phyloP scores from a whole-genome alignment of 1,140 invertebrate genomes.

The Hyphantria cunea region DNA sequence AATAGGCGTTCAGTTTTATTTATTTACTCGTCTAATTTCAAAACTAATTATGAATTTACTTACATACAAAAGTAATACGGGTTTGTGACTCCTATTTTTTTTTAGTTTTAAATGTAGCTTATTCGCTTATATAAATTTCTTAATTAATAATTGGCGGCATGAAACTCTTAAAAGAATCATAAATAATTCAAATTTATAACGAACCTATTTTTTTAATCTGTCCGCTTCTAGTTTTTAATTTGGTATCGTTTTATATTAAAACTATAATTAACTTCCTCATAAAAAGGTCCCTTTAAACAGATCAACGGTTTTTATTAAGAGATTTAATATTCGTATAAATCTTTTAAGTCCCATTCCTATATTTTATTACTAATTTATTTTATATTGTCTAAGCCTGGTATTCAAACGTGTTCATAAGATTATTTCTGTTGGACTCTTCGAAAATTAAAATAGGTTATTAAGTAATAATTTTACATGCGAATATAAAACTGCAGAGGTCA shows the following conservation, averaged over 20 bases:
- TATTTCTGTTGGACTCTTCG: constrained; percentile 13
- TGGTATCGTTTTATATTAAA: constrained; percentile 65
- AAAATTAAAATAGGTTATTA: constrained; percentile 18
- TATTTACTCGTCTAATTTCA: too few relatives aligned
- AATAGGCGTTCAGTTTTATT: too few relatives aligned
- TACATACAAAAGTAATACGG: too few relatives aligned
- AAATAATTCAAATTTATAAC: constrained; percentile 75
- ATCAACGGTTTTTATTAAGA: constrained; percentile 55
- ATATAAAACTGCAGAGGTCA: constrained; percentile 3
- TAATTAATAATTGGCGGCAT: too few relatives aligned
- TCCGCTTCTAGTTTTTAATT: constrained; percentile 62
- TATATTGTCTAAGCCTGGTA: constrained; percentile 32
- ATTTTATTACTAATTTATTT: constrained; percentile 53
- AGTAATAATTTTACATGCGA: constrained; percentile 17
- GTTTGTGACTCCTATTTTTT: too few relatives aligned
- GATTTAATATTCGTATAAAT: constrained; percentile 59
- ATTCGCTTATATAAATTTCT: too few relatives aligned
- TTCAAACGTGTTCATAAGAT: constrained; percentile 14
- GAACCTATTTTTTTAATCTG: constrained; percentile 68
- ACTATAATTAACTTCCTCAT: constrained; percentile 72
- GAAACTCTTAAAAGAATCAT: constrained; percentile 32
- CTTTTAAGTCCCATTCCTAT: constrained; percentile 50
- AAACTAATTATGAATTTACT: too few relatives aligned
- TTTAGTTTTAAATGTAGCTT: too few relatives aligned
- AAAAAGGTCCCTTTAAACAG: constrained; percentile 56